Percentiles rank a stretch among this genome's conserved stretches.
phyloP scores from a whole-genome alignment of 1,140 invertebrate genomes.

The Conus betulinus region DNA sequence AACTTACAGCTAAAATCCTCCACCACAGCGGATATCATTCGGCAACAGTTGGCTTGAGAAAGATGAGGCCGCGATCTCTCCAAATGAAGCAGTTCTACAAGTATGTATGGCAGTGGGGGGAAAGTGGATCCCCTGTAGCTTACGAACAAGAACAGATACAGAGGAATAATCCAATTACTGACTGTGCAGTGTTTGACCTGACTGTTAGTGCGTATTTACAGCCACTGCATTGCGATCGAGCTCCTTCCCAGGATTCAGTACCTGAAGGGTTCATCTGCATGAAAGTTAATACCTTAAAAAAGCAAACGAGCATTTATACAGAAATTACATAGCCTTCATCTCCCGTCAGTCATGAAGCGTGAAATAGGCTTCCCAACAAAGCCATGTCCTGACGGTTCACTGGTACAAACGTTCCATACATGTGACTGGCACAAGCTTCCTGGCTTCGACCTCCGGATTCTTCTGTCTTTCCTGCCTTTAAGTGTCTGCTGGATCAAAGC shows the following conservation, averaged over 20 bases:
- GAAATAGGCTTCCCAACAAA: not conserved
- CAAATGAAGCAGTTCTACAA: not conserved
- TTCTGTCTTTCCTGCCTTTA: not conserved
- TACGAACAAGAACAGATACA: slow-evolving; percentile 3
- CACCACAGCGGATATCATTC: not conserved
- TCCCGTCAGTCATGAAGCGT: not conserved
- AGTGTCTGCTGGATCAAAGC: not conserved
- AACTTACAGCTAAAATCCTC: not conserved
- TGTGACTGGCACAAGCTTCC: not conserved
- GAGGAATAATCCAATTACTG: not conserved
- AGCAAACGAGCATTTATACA: not conserved
- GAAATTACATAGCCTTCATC: not conserved
- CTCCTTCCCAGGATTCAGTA: not conserved
- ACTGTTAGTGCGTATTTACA: not conserved
- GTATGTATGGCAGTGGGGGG: slow-evolving; percentile 14
- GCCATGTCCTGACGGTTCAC: slow-evolving; percentile 4
- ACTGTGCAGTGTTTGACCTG: slow-evolving; percentile 5
- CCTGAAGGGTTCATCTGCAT: slow-evolving; percentile 21
- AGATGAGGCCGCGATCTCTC: not conserved
- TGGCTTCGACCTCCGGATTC: not conserved
- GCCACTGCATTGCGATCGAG: not conserved
- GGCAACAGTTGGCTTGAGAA: not conserved
- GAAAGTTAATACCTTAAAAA: not conserved
- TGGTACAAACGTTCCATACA: slow-evolving; percentile 22
- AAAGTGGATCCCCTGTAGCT: slow-evolving; percentile 1